Conservation (phyloP, 2,888 invertebrate species). For the Amiota minor region DNA sequence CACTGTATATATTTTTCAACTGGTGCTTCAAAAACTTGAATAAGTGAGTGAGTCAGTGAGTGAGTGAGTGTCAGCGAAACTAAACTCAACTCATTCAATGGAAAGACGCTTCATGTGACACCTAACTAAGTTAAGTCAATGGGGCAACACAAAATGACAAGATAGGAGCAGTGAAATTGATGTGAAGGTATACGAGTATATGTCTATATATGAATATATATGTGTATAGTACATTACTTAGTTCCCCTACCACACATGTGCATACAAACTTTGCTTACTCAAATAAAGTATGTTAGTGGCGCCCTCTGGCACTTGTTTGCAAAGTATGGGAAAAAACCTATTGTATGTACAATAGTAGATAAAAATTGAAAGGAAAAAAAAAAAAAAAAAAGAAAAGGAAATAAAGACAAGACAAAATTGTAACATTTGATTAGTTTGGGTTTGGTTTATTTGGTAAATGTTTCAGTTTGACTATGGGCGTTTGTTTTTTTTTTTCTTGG, state of each 20-base stretch:
- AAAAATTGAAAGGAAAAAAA: conserved; percentile 42
- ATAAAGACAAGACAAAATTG: conserved; percentile 36
- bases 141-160: conserved; percentile 53
- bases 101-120: background rate
- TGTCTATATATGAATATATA: no score
- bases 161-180: conserved; percentile 33
- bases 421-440: conserved; percentile 63
- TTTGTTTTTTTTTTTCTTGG: no score
- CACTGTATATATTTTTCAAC: no score
- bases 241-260: background rate
- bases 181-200: background rate
- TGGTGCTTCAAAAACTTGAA: background rate
- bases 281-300: conserved; percentile 26
- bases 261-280: conserved; percentile 14
- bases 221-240: background rate
- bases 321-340: conserved; percentile 53
- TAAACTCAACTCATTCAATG: background rate
- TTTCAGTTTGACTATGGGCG: conserved; percentile 10
- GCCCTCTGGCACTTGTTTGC: conserved; percentile 36
- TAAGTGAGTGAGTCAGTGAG: background rate
- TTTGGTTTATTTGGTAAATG: conserved; percentile 31
- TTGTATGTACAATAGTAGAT: conserved; percentile 51
- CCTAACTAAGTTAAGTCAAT: conserved; percentile 22
- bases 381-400: conserved; percentile 11
- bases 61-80: conserved; percentile 16